Base-by-base conservation (phyloP, 2,888 invertebrate species). In the Tinea pellionella region DNA sequence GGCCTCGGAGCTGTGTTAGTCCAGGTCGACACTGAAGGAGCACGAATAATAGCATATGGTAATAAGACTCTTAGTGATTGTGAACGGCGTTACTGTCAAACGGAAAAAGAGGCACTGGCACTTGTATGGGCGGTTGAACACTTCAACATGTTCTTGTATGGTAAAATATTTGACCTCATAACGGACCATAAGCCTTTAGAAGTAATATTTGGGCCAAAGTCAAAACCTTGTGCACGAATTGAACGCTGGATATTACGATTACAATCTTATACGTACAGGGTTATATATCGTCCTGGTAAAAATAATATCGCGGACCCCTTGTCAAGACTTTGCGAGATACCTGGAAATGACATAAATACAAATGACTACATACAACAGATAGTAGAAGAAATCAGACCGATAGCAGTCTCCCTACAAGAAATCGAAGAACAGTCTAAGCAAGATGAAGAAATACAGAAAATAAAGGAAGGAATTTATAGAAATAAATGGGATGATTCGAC, bases 91-190 rank as follows among this genome's bases (percentile, higher is more conserved):
- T 73, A 72, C 62, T 75, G 67, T 1, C 69, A 71, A 9, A 69
- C 29, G 65, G 72, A 63, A 69, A 69, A 61, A 67, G 72, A 66
- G 73, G 68, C 62, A 0, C 55, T 62, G 7, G 62, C 62, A 1
- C 15, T 62, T 1, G 61, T 61, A 19, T 61, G 61, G 65, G 75
- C 72, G 2, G 68, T n/a, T 76, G 70, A 74, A 60, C 67, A 69
- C 60, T 85, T 85, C 63, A 69, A 77, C 60, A 65, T 69, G 16
- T 82, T 73, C 62, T 47, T 83, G 2, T 72, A 64, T 63, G 82
- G 83, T 0, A 64, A 71, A 12, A 64, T 68, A n/a, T 87, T 86
- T 63, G 72, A 70, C 0, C 63, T 71, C 1, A 59, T 63, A 2
- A 63, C 61, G 0, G 63, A 63, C 15, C 61, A 61, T 12, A 63